phyloP scores from a whole-genome alignment of 2,113 vertebrate genomes.

The Reinhardtius hippoglossoides region DNA sequence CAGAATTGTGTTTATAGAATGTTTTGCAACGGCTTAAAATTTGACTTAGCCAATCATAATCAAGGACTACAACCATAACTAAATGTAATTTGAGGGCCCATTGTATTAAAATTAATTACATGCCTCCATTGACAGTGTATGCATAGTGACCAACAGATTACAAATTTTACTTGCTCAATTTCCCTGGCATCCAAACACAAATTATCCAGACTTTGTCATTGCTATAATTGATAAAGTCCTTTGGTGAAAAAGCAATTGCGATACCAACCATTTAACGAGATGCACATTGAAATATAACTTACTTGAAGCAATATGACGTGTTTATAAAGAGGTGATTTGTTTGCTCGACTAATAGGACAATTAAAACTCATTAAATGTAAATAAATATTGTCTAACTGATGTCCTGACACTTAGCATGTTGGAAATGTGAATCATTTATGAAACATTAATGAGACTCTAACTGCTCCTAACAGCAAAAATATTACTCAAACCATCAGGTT shows the following conservation, averaged over 20 bases:
- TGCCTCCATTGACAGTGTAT: too few relatives aligned
- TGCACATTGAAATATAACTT: neutral
- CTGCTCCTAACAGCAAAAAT: neutral
- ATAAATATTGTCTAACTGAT: neutral
- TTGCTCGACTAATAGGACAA: neutral
- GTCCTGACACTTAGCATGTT: neutral
- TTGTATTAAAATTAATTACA: too few relatives aligned
- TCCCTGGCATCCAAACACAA: too few relatives aligned
- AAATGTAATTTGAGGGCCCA: too few relatives aligned
- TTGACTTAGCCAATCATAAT: too few relatives aligned
- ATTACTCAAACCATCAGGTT: neutral
- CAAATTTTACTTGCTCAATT: neutral
- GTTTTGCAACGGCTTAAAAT: too few relatives aligned
- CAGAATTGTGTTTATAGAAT: too few relatives aligned
- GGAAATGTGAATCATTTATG: conserved; percentile 7
- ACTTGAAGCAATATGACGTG: neutral
- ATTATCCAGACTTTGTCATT: too few relatives aligned
- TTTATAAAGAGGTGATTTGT: conserved; percentile 4
- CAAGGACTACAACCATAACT: too few relatives aligned
- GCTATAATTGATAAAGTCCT: neutral
- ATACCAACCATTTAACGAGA: neutral
- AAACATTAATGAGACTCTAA: neutral
- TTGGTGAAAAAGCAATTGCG: neutral
- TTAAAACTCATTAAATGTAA: conserved; percentile 4
- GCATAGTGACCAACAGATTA: neutral